Base-by-base conservation (phyloP, 2,888 invertebrate genomes). In the Ceramica pisi region DNA sequence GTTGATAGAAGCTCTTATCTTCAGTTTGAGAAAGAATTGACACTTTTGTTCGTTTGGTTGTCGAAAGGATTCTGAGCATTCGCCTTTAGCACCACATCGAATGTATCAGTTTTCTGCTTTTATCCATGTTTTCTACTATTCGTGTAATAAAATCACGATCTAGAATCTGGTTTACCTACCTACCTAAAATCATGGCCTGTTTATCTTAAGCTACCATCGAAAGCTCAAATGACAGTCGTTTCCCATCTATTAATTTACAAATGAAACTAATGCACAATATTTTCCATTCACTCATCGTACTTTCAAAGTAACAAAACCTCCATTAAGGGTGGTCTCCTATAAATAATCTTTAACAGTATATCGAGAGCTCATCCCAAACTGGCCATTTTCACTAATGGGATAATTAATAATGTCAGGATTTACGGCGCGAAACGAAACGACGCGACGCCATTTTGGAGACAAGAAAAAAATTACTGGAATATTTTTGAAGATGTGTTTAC, bases 371-470 rank as follows among this genome's bases (percentile, higher is more conserved):
- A 46, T 61, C 21, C 7, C 31, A 80, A 35, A 44, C 55, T 82
- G 81, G 88, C 7, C 82, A 53, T 71, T 57, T 71, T 38, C 35
- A 60, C 80, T 79, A 81, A 84, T 80, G 80, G 80, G 63, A 85
- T 88, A 89, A 89, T 89, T 89, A 89, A 88, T 89, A 84, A 85
- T 66, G 81, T 82, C 71, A 80, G 83, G 87, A 89, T 89, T 88
- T 87, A 88, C 86, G 73, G 85, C 82, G 84, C 81, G 83, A 69
- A 88, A 87, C 87, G 84, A 44, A 86, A 87, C 84, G 84, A 53
- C 68, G 44, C 50, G 64, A 50, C 76, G 79, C 83, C 83, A 79
- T 81, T 56, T 76, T 83, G 66, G 44, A 67, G 59, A 67, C 55
- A 51, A 48, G 61, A 55, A 65, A 80, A 77, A 74, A 75, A 62